A percentile compares a stretch with the other conserved stretches of the same genome.
phyloP scores from a whole-genome alignment of 2,797 vertebrate species.

The Eospalax fontanierii region DNA sequence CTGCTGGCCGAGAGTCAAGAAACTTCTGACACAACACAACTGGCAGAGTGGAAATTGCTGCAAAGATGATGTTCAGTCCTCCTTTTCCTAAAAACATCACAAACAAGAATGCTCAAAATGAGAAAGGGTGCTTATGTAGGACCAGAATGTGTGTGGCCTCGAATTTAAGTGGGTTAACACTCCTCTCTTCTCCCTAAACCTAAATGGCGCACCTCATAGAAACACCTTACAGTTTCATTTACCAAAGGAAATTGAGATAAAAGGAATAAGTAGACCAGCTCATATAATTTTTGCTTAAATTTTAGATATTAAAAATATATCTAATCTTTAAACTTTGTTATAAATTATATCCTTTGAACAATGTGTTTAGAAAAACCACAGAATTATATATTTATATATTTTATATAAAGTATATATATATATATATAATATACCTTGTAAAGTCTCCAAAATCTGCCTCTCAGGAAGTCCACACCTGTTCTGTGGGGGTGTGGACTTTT shows the following conservation, averaged over 20 bases:
- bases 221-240: not conserved
- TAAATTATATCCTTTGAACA: not conserved
- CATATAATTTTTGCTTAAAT: not conserved
- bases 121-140: not conserved
- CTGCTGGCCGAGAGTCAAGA: not conserved
- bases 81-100: not conserved
- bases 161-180: not conserved
- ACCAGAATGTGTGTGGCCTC: not conserved
- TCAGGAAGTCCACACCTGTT: not conserved
- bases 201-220: not conserved
- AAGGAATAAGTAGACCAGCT: not conserved
- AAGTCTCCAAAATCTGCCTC: not conserved
- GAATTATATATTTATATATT: no score
- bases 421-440: not conserved
- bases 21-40: not conserved
- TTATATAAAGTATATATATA: not conserved
- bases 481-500: not conserved
- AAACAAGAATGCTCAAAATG: not conserved
- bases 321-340: not conserved
- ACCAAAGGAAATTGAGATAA: not conserved
- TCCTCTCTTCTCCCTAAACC: not conserved
- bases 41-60: not conserved
- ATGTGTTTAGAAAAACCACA: not conserved
- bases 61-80: not conserved
- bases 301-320: not conserved